Conservation (phyloP, 2,113 vertebrate species). For the Morphnarchus princeps region DNA sequence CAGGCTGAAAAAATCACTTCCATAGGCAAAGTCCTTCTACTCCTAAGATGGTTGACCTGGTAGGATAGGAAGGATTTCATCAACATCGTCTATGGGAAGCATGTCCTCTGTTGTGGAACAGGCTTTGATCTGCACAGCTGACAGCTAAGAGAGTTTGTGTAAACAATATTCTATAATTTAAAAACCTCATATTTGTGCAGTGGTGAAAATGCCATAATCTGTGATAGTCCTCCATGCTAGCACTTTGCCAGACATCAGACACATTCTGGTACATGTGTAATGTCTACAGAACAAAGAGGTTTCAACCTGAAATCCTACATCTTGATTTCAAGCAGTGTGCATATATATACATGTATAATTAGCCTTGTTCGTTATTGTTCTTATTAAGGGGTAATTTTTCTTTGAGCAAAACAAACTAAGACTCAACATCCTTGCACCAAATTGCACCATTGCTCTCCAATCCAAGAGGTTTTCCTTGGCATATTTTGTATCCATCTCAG, state of each 20-base stretch:
- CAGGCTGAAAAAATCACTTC: not conserved
- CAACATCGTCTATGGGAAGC: not conserved
- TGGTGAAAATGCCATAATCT: not conserved
- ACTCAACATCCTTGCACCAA: not conserved
- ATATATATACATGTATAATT: not conserved
- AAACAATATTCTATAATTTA: not conserved
- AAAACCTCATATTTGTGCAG: not conserved
- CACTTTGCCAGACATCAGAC: not conserved
- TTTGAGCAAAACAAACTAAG: not conserved
- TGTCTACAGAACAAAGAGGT: not conserved
- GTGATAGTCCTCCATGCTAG: not conserved
- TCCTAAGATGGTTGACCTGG: not conserved
- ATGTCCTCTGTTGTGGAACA: not conserved
- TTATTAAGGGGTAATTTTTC: not conserved
- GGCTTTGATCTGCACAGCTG: not conserved
- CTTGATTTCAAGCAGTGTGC: not conserved
- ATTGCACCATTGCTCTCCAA: not conserved
- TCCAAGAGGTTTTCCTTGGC: not conserved
- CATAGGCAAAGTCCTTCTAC: not conserved
- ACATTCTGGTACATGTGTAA: not conserved
- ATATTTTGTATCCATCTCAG: not conserved
- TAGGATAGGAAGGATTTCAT: not conserved
- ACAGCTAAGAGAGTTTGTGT: not conserved
- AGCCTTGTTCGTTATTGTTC: not conserved
- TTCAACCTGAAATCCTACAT: not conserved